These are phyloP conservation scores for Ennomos erosarius DNA, from an alignment of 2,888 invertebrate genomes.

Conservation along the genomic window DNA sequence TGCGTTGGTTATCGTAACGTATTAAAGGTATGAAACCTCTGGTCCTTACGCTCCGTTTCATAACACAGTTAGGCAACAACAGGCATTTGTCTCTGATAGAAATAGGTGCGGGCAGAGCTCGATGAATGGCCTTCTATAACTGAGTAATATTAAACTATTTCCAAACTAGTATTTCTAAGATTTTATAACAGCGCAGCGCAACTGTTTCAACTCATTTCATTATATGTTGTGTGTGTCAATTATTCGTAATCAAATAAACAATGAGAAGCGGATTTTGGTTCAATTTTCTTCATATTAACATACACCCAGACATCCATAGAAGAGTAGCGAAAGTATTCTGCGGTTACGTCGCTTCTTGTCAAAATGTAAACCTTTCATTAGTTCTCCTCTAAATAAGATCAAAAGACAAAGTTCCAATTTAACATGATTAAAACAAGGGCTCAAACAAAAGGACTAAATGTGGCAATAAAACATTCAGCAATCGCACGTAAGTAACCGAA, in stretches of 20 bases:
- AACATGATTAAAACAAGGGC: conserved; percentile 47
- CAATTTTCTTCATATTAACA: too few relatives aligned
- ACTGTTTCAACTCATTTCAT: neutral
- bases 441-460: conserved; percentile 45
- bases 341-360: too few relatives aligned
- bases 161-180: conserved; percentile 9
- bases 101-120: conserved; percentile 44
- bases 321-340: too few relatives aligned
- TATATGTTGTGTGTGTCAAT: too few relatives aligned
- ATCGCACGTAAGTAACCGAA: conserved; percentile 60
- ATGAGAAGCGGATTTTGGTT: too few relatives aligned
- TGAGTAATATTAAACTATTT: conserved; percentile 16
- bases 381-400: too few relatives aligned
- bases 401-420: too few relatives aligned
- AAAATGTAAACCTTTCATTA: too few relatives aligned
- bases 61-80: conserved; percentile 66
- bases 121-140: conserved; percentile 10
- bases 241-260: too few relatives aligned
- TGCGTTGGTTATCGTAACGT: conserved; percentile 61
- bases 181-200: conserved; percentile 15
- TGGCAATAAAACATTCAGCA: conserved; percentile 28
- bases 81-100: conserved; percentile 59
- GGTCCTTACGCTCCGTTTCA: conserved; percentile 77
- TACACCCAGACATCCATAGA: too few relatives aligned
- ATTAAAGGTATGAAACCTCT: conserved; percentile 51